Evolutionary conservation across 2,797 vertebrate species (phyloP), one percentile per base, ranked within the genome.

Genomic region (Danio aesculapii): DNA sequence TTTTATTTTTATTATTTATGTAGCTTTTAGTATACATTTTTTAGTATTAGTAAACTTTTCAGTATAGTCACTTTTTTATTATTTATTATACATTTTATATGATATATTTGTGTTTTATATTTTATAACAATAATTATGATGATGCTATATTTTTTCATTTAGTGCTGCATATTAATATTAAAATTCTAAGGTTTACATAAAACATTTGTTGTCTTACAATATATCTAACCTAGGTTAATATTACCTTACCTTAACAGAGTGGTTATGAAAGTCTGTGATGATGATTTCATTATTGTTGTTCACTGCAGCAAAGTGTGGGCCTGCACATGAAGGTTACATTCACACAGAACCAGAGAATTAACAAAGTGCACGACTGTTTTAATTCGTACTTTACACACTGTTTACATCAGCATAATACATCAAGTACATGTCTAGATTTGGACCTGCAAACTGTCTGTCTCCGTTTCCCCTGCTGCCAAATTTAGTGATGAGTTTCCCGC

Each of bases 251-350:
- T 99, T 99, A 75, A 99, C 98, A 59, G 98, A 99, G 92, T 99
- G 98, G 88, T 99, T 99, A 88, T 99, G 98, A 91, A 99, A 99
- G 93, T 99, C 98, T 6, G 98, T 99, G 84, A 99, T 91, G n/a
- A 99, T 99, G 87, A 99, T 98, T 93, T 99, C 98, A 87, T 99
- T 99, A 93, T 98, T 98, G 90, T 96, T 96, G 92, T 99, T 99
- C 69, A 99, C 97, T 61, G 98, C 98, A 84, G 98, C 98, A 91
- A 99, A 99, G 91, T 99, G 98, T 82, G 98, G 98, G 88, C 98
- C 98, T 99, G 90, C 1, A 91, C 84, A 79, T 2, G 76, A 12
- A 17, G 61, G 47, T 55, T 13, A 13, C 13, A 68, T 41, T 21
- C 5, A 4, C 6, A 21, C 39, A 46, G 13, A 6, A 62, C 21